These are phyloP conservation scores for Tolmerus cingulatus DNA, from an alignment of 2,888 invertebrate species.

Conservation along the genomic window DNA sequence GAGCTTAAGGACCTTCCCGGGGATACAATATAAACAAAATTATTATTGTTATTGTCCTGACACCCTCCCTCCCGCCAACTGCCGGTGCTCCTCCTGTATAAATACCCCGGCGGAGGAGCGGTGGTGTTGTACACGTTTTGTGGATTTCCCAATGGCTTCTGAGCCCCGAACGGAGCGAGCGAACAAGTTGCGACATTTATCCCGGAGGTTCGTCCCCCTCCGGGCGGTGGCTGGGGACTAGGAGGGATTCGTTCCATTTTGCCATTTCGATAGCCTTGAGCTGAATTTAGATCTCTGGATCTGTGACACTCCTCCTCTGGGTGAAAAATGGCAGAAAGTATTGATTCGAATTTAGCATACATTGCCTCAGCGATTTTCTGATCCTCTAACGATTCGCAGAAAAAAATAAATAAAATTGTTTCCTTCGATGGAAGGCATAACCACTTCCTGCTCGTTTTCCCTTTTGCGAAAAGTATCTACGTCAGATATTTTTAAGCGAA, in stretches of 20 bases:
- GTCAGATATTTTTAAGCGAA: not conserved
- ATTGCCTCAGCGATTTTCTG: not conserved
- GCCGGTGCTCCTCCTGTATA: not conserved
- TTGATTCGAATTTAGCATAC: not conserved
- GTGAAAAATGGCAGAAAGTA: not conserved
- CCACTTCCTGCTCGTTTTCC: not conserved
- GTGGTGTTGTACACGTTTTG: slow-evolving; percentile 13
- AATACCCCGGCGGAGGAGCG: not conserved
- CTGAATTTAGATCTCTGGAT: slow-evolving; percentile 12
- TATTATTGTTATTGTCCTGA: slow-evolving; percentile 23
- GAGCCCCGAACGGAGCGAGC: not conserved
- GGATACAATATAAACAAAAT: slow-evolving; percentile 24
- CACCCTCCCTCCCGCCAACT: not conserved
- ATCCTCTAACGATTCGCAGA: not conserved
- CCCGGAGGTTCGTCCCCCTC: not conserved
- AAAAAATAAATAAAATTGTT: not conserved
- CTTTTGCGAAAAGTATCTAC: not conserved
- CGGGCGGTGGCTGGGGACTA: not conserved
- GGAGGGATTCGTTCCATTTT: slow-evolving; percentile 12
- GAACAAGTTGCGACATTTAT: slow-evolving; percentile 16
- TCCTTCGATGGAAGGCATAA: not conserved
- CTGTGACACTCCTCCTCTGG: not conserved
- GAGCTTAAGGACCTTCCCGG: slow-evolving; percentile 4
- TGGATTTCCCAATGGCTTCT: slow-evolving; percentile 17
- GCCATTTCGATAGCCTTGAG: slow-evolving; percentile 9